Evolutionary conservation across 35 echinoderm and acorn worm species (phyloP).

Genomic region (Ophiothrix spiculata): DNA sequence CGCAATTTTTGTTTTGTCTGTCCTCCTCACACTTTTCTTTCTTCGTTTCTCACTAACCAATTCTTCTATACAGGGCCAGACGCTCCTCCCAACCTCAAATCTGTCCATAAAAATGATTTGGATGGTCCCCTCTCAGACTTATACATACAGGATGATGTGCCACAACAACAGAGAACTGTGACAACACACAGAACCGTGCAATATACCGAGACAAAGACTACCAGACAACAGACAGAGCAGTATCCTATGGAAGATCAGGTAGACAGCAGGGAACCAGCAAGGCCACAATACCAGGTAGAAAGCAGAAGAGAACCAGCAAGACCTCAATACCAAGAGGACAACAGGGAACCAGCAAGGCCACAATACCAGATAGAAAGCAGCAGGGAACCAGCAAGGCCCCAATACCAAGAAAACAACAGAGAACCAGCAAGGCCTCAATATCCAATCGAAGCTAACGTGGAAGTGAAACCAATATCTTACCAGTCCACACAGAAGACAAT

Average conservation of each 20-base stretch:
- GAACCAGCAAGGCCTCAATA: constrained; percentile 4
- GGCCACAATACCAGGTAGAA: neutral
- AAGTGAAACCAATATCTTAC: neutral
- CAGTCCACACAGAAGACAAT: neutral
- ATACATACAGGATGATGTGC: constrained; percentile 3
- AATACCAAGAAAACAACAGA: neutral
- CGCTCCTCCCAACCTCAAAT: constrained; percentile 47
- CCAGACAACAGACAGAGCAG: neutral
- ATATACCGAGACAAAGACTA: neutral
- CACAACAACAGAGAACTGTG: neutral
- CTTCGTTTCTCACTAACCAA: constrained; percentile 6
- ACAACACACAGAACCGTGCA: neutral
- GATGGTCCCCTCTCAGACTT: constrained; percentile 25
- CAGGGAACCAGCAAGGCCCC: neutral
- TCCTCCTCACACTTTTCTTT: neutral
- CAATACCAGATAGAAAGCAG: neutral
- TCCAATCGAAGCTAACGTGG: constrained; percentile 21
- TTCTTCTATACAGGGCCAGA: constrained; percentile 58
- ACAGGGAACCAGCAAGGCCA: neutral
- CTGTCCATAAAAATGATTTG: constrained; percentile 43
- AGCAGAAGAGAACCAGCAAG: neutral
- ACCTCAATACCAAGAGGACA: neutral
- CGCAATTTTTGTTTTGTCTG: neutral
- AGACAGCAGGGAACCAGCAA: neutral
- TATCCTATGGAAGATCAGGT: neutral